Evolutionary conservation across 2,888 invertebrate species (phyloP).

Genomic region (Zaprionus lineosus): DNA sequence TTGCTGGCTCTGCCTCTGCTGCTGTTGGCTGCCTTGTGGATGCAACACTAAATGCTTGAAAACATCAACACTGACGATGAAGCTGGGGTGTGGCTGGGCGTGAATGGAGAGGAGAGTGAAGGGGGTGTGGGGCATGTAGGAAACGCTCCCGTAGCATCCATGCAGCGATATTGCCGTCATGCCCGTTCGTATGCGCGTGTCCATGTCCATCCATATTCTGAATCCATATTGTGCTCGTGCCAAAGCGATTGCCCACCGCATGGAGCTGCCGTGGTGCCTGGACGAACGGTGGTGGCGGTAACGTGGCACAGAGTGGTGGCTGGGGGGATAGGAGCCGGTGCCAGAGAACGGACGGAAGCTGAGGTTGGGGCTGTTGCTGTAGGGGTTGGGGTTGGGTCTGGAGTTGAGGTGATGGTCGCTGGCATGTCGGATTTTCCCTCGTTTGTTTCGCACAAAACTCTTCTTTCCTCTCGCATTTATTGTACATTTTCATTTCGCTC

Average conservation of each 20-base stretch:
- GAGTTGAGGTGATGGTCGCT: conserved; percentile 12
- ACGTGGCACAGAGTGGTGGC: too few species aligned
- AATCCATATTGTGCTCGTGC: conserved; percentile 41
- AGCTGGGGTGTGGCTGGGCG: too few species aligned
- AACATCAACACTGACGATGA: conserved; percentile 31
- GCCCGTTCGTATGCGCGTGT: conserved; percentile 2
- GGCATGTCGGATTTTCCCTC: conserved; percentile 38
- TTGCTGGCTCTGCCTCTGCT: too few species aligned
- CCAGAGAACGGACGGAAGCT: too few species aligned
- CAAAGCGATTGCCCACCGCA: conserved; percentile 34
- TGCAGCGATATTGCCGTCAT: not conserved
- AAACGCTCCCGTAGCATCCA: not conserved
- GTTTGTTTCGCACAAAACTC: conserved; percentile 47
- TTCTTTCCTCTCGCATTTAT: conserved; percentile 52
- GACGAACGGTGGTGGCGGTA: not conserved
- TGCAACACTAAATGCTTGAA: conserved; percentile 45
- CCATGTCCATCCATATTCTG: conserved; percentile 40
- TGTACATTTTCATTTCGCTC: conserved; percentile 33
- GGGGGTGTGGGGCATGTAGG: too few species aligned
- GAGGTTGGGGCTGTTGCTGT: too few species aligned
- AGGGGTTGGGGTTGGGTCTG: conserved; percentile 4
- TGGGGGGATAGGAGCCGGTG: too few species aligned
- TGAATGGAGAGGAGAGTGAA: too few species aligned
- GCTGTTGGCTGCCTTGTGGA: conserved; percentile 23
- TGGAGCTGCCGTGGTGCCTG: conserved; percentile 1